Evolutionary conservation across 2,113 vertebrate genomes (phyloP).

Genomic region (Corythoichthys haematopterus): DNA sequence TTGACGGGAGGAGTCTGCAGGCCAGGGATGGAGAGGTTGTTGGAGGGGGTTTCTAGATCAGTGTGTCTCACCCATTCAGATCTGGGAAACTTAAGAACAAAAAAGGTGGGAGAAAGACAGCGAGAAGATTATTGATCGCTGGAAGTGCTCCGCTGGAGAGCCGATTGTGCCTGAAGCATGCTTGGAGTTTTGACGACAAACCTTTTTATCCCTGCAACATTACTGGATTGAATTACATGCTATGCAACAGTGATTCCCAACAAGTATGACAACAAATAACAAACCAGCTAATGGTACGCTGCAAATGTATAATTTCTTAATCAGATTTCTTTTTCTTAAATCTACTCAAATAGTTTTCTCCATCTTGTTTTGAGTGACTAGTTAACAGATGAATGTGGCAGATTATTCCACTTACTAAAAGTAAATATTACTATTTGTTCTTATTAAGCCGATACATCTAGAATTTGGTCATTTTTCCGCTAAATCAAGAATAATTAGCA

Average conservation of each 20-base stretch:
- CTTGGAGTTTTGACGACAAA: conserved; percentile 26
- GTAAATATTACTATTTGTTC: too few relatives aligned
- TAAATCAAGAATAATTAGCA: too few relatives aligned
- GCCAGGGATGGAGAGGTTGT: conserved; percentile 19
- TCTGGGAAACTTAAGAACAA: conserved; percentile 41
- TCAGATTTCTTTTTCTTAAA: too few relatives aligned
- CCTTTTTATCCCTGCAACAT: conserved; percentile 16
- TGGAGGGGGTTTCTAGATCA: conserved; percentile 39
- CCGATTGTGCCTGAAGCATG: conserved; percentile 36
- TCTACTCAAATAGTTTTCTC: too few relatives aligned
- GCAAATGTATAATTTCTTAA: too few relatives aligned
- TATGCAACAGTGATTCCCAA: neutral
- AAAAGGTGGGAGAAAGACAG: conserved; percentile 12
- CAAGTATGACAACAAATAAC: neutral
- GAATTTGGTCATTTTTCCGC: too few relatives aligned
- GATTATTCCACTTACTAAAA: too few relatives aligned
- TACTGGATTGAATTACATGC: conserved; percentile 15
- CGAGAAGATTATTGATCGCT: conserved; percentile 55
- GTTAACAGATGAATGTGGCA: too few relatives aligned
- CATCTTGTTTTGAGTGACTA: too few relatives aligned
- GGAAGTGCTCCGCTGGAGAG: conserved; percentile 39
- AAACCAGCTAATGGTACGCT: too few relatives aligned
- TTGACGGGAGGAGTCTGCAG: conserved; percentile 5
- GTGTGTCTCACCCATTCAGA: conserved; percentile 61
- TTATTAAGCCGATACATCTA: too few relatives aligned